A percentile compares a stretch with the other conserved stretches of the same genome.
phyloP scores from a whole-genome alignment of 2,888 invertebrate species.

The Eupithecia abbreviata region DNA sequence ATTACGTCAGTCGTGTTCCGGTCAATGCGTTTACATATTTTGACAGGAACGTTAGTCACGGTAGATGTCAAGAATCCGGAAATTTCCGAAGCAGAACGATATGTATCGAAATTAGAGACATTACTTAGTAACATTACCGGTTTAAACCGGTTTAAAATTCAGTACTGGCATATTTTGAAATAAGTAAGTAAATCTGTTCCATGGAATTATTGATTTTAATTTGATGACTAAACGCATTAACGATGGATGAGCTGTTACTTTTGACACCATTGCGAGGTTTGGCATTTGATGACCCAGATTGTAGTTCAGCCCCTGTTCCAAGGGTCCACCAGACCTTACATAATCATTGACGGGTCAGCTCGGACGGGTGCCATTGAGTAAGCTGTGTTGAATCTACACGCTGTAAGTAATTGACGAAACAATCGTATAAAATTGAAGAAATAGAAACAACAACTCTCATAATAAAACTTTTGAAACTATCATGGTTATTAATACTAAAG shows the following conservation, averaged over 20 bases:
- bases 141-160: neutral
- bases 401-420: constrained; percentile 24
- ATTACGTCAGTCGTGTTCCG: constrained; percentile 20
- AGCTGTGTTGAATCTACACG: constrained; percentile 19
- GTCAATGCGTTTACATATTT: constrained; percentile 23
- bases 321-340: constrained; percentile 21
- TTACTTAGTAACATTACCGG: neutral
- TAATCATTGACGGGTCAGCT: constrained; percentile 14
- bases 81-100: constrained; percentile 6
- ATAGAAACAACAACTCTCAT: too few relatives aligned
- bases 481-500: too few relatives aligned
- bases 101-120: neutral
- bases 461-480: too few relatives aligned
- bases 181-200: neutral
- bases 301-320: constrained; percentile 15
- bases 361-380: constrained; percentile 16
- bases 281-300: constrained; percentile 25
- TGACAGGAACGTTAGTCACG: constrained; percentile 11
- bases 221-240: neutral
- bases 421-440: constrained; percentile 14
- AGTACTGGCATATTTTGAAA: neutral
- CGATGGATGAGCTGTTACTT: neutral
- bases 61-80: constrained; percentile 11
- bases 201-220: neutral
- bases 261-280: constrained; percentile 15